Percentiles rank a stretch among this genome's conserved stretches.
phyloP scores from a whole-genome alignment of 2,888 invertebrate genomes.

The Eumerus sabulonum region DNA sequence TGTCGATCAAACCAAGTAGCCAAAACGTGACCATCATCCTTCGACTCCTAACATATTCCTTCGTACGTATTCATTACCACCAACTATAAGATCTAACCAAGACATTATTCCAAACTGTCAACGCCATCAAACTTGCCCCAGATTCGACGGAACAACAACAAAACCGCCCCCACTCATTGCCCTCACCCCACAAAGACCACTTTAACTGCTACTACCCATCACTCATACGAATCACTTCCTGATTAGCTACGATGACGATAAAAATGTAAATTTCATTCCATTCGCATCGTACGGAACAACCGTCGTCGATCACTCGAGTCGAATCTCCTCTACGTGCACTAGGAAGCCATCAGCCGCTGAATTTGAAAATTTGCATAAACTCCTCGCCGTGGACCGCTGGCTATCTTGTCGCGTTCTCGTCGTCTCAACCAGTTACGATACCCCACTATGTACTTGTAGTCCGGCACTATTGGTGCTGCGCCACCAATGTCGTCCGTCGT shows the following conservation, averaged over 20 bases:
- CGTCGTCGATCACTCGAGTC: slow-evolving; percentile 59
- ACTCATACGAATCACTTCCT: slow-evolving; percentile 68
- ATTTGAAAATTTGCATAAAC: slow-evolving; percentile 57
- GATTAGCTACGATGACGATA: slow-evolving; percentile 62
- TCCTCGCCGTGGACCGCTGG: too few species aligned
- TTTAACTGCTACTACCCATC: slow-evolving; percentile 62
- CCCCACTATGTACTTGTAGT: too few species aligned
- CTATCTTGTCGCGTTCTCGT: too few species aligned
- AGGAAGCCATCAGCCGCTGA: slow-evolving; percentile 51
- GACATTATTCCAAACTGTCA: not conserved
- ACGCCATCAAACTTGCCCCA: slow-evolving; percentile 19
- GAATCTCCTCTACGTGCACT: slow-evolving; percentile 18
- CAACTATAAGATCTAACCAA: too few species aligned
- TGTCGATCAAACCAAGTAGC: too few species aligned
- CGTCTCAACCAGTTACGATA: too few species aligned
- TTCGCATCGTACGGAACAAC: slow-evolving; percentile 48
- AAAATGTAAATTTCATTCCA: slow-evolving; percentile 62
- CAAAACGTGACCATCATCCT: too few species aligned
- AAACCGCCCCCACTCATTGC: too few species aligned
- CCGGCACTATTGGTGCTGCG: too few species aligned
- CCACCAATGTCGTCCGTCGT: slow-evolving; percentile 33
- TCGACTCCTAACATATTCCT: too few species aligned
- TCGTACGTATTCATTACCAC: too few species aligned
- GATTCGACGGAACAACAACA: not conserved
- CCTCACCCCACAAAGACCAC: not conserved